Evolutionary conservation across 2,113 vertebrate genomes (phyloP).

Genomic region (Scophthalmus maximus): DNA sequence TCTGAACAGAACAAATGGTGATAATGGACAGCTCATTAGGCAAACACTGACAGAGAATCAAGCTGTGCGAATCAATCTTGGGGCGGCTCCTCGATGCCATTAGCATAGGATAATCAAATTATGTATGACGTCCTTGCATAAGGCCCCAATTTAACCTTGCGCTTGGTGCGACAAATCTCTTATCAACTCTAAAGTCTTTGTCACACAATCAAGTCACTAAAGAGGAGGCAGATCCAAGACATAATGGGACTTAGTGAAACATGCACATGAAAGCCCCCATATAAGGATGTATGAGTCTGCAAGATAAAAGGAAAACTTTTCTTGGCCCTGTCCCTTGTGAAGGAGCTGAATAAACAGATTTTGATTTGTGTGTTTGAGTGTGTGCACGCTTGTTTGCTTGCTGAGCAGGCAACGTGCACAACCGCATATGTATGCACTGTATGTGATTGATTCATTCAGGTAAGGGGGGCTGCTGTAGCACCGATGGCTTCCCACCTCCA

Average conservation of each 20-base stretch:
- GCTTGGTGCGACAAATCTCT: background rate
- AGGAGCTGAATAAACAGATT: background rate
- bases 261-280: constrained; percentile 37
- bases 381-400: constrained; percentile 8
- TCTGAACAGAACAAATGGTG: constrained; percentile 38
- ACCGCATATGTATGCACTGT: background rate
- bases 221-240: background rate
- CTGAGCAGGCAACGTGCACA: background rate
- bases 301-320: background rate
- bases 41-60: constrained; percentile 27
- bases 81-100: background rate
- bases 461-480: constrained; percentile 25
- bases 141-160: background rate
- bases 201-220: background rate
- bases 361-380: background rate
- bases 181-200: background rate
- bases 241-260: background rate
- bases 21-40: constrained; percentile 50
- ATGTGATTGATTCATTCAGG: constrained; percentile 59
- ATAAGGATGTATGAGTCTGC: too few species aligned
- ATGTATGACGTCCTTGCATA: background rate
- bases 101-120: background rate
- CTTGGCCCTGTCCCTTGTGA: too few species aligned
- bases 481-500: constrained; percentile 41
- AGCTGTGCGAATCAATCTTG: background rate